These are phyloP conservation scores for Nebria ingens DNA, from an alignment of 1,140 invertebrate species.

Conservation along the genomic window DNA sequence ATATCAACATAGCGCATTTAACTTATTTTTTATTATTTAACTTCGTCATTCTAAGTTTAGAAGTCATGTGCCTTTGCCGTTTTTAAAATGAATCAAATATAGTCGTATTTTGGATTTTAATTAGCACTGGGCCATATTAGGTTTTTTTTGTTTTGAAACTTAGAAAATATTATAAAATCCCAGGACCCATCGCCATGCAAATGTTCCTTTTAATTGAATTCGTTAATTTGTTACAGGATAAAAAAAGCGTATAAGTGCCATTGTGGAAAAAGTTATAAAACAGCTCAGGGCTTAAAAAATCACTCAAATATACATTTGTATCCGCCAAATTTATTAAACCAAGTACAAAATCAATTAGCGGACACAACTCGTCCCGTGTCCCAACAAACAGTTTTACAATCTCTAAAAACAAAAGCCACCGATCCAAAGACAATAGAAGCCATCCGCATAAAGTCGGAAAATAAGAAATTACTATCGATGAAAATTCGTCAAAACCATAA, in stretches of 20 bases:
- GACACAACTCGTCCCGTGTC: background rate
- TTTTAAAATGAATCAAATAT: too few species aligned
- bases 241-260: constrained; percentile 68
- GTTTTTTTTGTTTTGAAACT: too few species aligned
- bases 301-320: constrained; percentile 39
- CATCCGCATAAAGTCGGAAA: background rate
- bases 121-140: too few species aligned
- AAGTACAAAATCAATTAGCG: background rate
- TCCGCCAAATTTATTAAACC: background rate
- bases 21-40: too few species aligned
- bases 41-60: too few species aligned
- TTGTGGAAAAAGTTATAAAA: constrained; percentile 76
- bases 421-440: background rate
- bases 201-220: too few species aligned
- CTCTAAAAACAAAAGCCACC: background rate
- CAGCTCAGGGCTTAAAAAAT: constrained; percentile 60
- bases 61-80: too few species aligned
- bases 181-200: too few species aligned
- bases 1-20: too few species aligned
- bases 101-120: too few species aligned
- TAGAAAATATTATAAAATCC: too few species aligned
- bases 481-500: background rate
- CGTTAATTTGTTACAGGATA: constrained; percentile 50
- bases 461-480: background rate
- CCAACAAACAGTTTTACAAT: background rate